Evolutionary conservation across 2,797 vertebrate species (phyloP).

Genomic region (Coendou prehensilis): DNA sequence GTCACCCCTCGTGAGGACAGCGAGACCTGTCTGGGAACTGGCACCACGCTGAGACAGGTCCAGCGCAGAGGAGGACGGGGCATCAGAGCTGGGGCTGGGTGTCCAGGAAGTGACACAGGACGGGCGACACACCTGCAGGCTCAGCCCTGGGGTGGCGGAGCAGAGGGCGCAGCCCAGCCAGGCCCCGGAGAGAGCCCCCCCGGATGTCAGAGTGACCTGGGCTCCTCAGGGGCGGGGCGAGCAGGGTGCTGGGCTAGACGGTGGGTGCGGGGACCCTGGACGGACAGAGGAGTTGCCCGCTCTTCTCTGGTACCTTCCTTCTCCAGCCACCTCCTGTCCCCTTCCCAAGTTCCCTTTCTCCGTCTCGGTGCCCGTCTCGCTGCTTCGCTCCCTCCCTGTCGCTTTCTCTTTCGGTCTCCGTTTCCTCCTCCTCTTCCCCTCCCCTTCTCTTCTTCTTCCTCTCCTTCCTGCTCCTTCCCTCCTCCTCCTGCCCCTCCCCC

Average conservation of each 20-base stretch:
- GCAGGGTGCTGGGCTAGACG: background rate
- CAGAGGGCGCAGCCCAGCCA: too few relatives aligned
- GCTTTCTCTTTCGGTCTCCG: too few relatives aligned
- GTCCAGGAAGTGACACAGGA: background rate
- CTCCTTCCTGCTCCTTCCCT: background rate
- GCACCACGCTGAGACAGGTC: too few relatives aligned
- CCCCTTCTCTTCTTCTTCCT: too few relatives aligned
- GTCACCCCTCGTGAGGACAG: background rate
- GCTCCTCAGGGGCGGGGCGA: background rate
- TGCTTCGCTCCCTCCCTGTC: background rate
- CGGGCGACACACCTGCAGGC: background rate
- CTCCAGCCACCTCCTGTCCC: background rate
- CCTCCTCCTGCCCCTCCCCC: too few relatives aligned
- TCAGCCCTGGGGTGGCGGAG: too few relatives aligned
- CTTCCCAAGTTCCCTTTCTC: fast-evolving
- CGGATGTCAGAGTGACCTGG: background rate
- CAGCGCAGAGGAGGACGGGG: too few relatives aligned
- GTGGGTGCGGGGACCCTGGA: background rate
- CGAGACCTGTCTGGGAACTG: too few relatives aligned
- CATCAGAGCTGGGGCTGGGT: background rate
- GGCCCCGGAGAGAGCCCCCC: background rate
- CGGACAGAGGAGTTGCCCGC: background rate
- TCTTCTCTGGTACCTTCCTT: background rate
- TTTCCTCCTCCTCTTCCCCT: too few relatives aligned
- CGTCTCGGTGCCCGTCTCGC: background rate